Conservation (phyloP, 2,113 vertebrate species). For the Oxyura jamaicensis region DNA sequence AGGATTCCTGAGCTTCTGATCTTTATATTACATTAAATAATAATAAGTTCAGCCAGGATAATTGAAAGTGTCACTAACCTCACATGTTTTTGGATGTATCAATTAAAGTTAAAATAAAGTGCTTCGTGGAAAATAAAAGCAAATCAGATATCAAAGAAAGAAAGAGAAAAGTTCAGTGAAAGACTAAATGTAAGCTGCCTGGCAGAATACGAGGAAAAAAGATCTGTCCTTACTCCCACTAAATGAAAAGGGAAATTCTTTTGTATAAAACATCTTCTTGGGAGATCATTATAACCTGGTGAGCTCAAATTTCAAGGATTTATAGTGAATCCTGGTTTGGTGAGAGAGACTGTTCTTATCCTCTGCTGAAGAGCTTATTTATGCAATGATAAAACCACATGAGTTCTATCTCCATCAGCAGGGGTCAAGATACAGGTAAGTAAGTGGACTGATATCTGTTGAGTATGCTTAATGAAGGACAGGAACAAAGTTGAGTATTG, state of each 20-base stretch:
- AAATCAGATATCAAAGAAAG: background rate
- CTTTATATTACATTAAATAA: constrained; percentile 4
- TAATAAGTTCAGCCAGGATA: background rate
- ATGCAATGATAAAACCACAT: background rate
- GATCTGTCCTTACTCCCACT: background rate
- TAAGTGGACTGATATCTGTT: background rate
- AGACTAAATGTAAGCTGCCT: background rate
- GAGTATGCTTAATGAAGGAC: background rate
- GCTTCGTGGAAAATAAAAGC: background rate
- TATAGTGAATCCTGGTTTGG: background rate
- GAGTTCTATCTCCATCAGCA: background rate
- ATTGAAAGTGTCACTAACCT: background rate
- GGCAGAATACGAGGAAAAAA: background rate
- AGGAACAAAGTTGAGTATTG: background rate
- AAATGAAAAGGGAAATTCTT: background rate
- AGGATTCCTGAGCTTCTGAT: background rate
- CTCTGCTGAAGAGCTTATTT: background rate
- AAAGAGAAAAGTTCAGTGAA: background rate
- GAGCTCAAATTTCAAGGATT: background rate
- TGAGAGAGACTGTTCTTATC: background rate
- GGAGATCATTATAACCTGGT: background rate
- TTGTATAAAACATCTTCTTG: background rate
- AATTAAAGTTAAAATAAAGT: background rate
- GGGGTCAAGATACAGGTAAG: background rate
- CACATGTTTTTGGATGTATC: background rate